phyloP scores from a whole-genome alignment of 2,888 invertebrate genomes.

The Pecten maximus region DNA sequence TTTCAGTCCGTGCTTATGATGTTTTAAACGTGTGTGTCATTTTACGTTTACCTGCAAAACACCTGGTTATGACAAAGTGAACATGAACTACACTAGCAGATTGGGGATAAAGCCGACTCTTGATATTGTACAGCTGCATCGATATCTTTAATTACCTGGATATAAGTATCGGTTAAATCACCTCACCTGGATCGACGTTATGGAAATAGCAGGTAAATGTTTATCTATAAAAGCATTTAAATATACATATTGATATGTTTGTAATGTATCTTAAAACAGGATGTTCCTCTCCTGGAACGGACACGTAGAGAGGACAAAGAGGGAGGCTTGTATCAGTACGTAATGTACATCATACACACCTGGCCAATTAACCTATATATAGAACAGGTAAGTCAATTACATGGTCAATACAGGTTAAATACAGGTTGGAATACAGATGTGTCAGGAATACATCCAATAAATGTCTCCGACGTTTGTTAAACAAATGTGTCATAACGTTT shows the following conservation, averaged over 20 bases:
- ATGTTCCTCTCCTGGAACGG: too few species aligned
- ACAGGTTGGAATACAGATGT: background rate
- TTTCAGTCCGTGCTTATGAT: too few species aligned
- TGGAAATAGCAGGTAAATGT: background rate
- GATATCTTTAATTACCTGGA: background rate
- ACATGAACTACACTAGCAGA: background rate
- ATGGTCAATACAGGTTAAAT: background rate
- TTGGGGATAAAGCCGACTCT: background rate
- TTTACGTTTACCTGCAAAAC: background rate
- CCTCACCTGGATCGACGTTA: background rate
- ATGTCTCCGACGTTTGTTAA: too few species aligned
- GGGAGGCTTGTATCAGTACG: too few species aligned
- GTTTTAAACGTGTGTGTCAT: background rate
- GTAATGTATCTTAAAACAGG: too few species aligned
- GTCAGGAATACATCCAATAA: background rate
- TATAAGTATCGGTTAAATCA: background rate
- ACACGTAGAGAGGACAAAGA: too few species aligned
- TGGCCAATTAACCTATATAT: background rate
- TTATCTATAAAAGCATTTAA: background rate
- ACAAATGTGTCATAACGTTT: too few species aligned
- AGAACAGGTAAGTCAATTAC: background rate
- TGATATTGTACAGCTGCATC: background rate
- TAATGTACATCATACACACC: too few species aligned
- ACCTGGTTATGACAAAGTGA: background rate
- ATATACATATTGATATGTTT: too few species aligned